Percentiles rank a stretch among this genome's conserved stretches.
These are phyloP conservation scores for Conomelus anceps DNA, from an alignment of 2,888 invertebrate species.

Conservation along the genomic window DNA sequence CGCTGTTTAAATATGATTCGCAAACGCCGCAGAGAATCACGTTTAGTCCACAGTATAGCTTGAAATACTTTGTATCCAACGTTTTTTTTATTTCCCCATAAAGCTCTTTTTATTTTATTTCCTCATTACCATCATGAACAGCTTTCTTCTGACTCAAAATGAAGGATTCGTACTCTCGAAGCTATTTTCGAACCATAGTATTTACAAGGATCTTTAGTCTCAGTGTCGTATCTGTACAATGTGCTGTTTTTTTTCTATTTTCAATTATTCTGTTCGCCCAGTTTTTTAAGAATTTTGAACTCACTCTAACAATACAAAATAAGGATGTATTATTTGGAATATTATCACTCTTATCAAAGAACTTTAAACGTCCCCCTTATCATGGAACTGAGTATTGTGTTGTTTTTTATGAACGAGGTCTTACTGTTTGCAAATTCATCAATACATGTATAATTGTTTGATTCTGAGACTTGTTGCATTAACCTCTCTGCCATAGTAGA, in stretches of 20 bases:
- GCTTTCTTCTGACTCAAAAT: neutral
- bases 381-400: neutral
- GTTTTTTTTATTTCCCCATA: no score
- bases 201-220: neutral
- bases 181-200: neutral
- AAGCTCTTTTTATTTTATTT: no score
- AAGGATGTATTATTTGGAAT: neutral
- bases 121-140: neutral
- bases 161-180: neutral
- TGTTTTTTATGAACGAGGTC: neutral
- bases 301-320: neutral
- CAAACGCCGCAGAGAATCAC: neutral
- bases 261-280: neutral
- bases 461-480: neutral
- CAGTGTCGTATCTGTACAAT: neutral
- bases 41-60: neutral
- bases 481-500: neutral
- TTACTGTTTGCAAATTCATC: neutral
- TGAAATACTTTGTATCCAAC: neutral
- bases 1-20: neutral
- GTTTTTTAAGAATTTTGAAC: neutral
- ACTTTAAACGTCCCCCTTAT: neutral
- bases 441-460: neutral
- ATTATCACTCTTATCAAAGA: neutral
- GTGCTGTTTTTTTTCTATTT: neutral